Base-by-base conservation (phyloP, 2,113 vertebrate species). In the Meleagris gallopavo region DNA sequence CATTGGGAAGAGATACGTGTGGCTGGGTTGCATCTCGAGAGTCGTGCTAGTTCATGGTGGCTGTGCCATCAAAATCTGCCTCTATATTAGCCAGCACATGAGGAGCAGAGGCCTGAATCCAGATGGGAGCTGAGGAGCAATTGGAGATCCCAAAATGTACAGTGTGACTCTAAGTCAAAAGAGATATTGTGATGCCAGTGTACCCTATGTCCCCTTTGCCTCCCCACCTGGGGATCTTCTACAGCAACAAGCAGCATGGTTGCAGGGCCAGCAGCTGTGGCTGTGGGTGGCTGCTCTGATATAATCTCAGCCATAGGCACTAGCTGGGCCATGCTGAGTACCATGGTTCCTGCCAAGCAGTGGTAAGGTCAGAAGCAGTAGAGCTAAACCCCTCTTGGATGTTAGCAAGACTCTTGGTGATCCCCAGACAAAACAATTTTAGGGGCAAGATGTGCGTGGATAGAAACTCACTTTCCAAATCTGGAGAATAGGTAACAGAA, bases 291-390 rank as follows among this genome's bases (percentile, higher is more conserved):
- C 62, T 61, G 41, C 52, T 57, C 67, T 32, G 58, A 88, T 30
- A 29, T 43, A 11, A 6, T 67, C 29, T 8, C 69, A 64, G 30
- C 24, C 64, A 25, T 16, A 16, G 17, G 5, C 25, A 64, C 8
- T 57, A 60, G 21, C 41, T 75, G 41, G 71, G 36, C 40, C 22
- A 3, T 7, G 2, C 0, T 0, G 32, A 65, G 13, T 14, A 10
- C 48, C 30, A n/a, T 8, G 3, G 0, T 24, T 6, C 18, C 34
- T 30, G 27, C 22, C 62, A 61, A 6, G 9, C 24, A 32, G 41
- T 0, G 0, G 18, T 7, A 11, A 20, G 1, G 2, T 74, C 18
- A 72, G 69, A 70, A 22, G 36, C 13, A 57, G 25, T 0, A 0
- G 46, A 48, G 34, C 9, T 3, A 22, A 90, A 70, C 2, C 17